Conservation (phyloP, 2,888 invertebrate species). For the Stictocephala bisonia region DNA sequence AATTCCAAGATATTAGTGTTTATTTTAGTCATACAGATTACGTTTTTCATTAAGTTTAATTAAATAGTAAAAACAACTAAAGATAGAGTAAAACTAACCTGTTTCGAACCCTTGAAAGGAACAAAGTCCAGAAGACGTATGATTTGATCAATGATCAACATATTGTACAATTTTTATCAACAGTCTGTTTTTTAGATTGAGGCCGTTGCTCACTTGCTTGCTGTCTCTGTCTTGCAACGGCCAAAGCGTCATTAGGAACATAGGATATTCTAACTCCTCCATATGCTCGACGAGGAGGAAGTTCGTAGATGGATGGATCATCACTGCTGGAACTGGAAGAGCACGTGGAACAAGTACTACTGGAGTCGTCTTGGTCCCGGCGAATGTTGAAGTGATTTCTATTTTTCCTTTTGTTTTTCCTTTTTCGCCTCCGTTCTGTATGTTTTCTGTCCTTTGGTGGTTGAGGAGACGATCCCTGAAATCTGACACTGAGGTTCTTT, state of each 20-base stretch:
- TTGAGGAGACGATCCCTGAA: conserved; percentile 66
- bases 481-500: conserved; percentile 46
- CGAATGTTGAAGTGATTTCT: conserved; percentile 61
- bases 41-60: no score
- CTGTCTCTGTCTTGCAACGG: conserved; percentile 73
- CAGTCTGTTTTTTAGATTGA: conserved; percentile 49
- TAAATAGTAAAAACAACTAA: no score
- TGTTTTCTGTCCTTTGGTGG: conserved; percentile 56
- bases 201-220: conserved; percentile 41
- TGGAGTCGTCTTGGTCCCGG: conserved; percentile 70
- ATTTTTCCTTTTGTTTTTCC: conserved; percentile 60
- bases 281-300: conserved; percentile 85
- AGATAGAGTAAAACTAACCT: no score
- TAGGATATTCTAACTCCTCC: conserved; percentile 92
- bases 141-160: no score
- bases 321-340: conserved; percentile 78
- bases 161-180: conserved; percentile 57
- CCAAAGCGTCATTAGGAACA: conserved; percentile 91
- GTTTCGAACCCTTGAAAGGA: no score
- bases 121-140: no score
- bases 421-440: conserved; percentile 54
- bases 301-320: conserved; percentile 86
- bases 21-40: no score
- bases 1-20: no score
- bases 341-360: conserved; percentile 92